Evolutionary conservation across 2,113 vertebrate genomes (phyloP).

Genomic region (Malurus cyaneus): DNA sequence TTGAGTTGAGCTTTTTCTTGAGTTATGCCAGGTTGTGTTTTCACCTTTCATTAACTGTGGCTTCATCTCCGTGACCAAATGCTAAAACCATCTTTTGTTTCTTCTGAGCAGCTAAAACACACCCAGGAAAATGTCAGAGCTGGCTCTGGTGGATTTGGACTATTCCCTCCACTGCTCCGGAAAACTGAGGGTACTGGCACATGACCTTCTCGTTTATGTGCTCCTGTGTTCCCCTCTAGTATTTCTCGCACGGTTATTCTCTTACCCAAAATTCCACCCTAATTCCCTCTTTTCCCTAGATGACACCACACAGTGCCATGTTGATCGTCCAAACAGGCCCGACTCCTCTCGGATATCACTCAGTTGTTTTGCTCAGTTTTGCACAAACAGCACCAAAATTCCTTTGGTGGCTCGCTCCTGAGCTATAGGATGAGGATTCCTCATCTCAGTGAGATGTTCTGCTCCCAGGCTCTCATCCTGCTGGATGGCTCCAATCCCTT

Average conservation of each 20-base stretch:
- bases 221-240: neutral
- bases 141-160: neutral
- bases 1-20: neutral
- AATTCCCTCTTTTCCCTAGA: neutral
- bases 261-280: neutral
- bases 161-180: rapidly evolving
- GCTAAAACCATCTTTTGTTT: neutral
- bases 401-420: neutral
- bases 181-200: too few species aligned
- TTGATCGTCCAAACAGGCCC: too few species aligned
- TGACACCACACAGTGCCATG: too few species aligned
- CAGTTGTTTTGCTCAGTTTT: neutral
- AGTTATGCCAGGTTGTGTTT: neutral
- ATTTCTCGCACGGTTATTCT: neutral
- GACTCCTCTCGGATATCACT: neutral
- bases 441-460: neutral
- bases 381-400: neutral
- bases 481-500: rapidly evolving
- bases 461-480: neutral
- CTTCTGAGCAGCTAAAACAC: neutral
- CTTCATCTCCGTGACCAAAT: neutral
- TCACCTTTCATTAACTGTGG: neutral
- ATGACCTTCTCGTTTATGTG: neutral
- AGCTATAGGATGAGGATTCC: neutral
- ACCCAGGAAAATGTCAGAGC: neutral